phyloP scores from a whole-genome alignment of 2,888 invertebrate species.

The Epicampocera succincta region DNA sequence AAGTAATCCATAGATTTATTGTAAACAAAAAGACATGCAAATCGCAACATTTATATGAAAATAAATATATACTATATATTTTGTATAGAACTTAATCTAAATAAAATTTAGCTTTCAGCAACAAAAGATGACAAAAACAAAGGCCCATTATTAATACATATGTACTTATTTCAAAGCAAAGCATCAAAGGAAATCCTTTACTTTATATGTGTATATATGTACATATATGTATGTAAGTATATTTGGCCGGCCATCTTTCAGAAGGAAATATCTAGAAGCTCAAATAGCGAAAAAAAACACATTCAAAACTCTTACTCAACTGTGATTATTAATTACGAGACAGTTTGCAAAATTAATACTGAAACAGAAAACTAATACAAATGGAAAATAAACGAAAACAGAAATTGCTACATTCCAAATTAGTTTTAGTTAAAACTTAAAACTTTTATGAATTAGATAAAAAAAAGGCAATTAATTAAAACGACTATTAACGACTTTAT shows the following conservation, averaged over 20 bases:
- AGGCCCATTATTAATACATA: too few species aligned
- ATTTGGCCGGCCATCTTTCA: background rate
- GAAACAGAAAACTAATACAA: background rate
- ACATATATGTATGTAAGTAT: too few species aligned
- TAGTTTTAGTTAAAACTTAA: conserved; percentile 42
- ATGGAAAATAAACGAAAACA: conserved; percentile 21
- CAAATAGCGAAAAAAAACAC: background rate
- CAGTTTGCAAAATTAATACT: conserved; percentile 57
- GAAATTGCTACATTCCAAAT: conserved; percentile 70
- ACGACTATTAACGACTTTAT: too few species aligned
- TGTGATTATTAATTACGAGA: conserved; percentile 63
- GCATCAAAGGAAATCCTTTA: too few species aligned
- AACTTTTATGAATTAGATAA: too few species aligned
- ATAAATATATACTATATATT: background rate
- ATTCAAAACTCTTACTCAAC: conserved; percentile 21
- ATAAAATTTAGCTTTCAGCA: too few species aligned
- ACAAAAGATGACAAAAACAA: too few species aligned
- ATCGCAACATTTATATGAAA: background rate
- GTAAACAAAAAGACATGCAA: conserved; percentile 13
- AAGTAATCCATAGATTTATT: conserved; percentile 11
- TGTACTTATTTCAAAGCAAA: too few species aligned
- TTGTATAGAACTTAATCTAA: too few species aligned
- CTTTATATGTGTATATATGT: too few species aligned
- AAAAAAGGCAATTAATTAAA: too few species aligned
- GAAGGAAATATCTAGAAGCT: background rate